Percentiles rank a stretch among this genome's conserved stretches.
These are phyloP conservation scores for Ameiurus melas DNA, from an alignment of 2,113 vertebrate species.

Conservation along the genomic window DNA sequence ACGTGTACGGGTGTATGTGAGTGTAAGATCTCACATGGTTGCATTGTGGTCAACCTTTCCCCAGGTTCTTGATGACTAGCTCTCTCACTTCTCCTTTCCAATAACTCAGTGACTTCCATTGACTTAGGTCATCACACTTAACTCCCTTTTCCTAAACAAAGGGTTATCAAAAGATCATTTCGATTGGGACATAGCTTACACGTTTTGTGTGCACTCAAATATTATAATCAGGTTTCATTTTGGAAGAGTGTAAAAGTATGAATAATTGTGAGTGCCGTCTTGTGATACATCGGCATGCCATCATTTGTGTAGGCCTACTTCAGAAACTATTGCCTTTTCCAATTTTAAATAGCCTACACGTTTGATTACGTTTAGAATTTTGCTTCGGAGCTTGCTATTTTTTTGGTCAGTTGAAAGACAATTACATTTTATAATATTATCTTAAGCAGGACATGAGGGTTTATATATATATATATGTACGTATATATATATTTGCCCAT, in stretches of 20 bases:
- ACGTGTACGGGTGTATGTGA: slow-evolving; percentile 27
- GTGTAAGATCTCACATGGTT: slow-evolving; percentile 53
- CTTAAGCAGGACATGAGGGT: not conserved
- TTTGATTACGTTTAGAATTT: not conserved
- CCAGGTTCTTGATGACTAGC: slow-evolving; percentile 54
- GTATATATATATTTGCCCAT: too few species aligned
- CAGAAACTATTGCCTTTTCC: not conserved
- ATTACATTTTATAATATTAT: not conserved
- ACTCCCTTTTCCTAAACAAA: slow-evolving; percentile 2
- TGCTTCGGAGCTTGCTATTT: too few species aligned
- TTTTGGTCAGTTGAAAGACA: not conserved
- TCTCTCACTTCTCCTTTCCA: slow-evolving; percentile 60
- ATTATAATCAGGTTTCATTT: too few species aligned
- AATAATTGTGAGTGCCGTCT: not conserved
- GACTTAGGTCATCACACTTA: slow-evolving; percentile 28
- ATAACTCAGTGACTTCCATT: slow-evolving; percentile 48
- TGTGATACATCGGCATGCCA: not conserved
- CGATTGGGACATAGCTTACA: not conserved
- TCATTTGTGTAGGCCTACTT: not conserved
- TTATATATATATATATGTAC: too few species aligned
- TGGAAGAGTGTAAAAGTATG: not conserved
- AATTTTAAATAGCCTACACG: not conserved
- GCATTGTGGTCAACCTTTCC: slow-evolving; percentile 56
- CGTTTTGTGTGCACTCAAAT: not conserved
- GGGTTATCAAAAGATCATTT: not conserved